phyloP scores from a whole-genome alignment of 2,888 invertebrate species.

The Onthophagus sagittarius region DNA sequence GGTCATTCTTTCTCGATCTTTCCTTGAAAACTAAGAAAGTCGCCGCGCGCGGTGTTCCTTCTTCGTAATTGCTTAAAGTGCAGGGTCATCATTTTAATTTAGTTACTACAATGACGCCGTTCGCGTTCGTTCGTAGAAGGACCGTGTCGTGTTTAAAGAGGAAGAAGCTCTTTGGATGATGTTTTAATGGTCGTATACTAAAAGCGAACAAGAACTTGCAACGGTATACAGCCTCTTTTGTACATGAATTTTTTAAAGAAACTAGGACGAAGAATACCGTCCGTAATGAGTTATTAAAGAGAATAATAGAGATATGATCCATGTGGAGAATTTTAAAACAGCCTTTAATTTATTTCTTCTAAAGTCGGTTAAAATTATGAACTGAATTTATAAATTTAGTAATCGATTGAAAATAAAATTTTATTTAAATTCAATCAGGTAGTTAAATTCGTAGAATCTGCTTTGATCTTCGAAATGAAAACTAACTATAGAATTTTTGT shows the following conservation, averaged over 20 bases:
- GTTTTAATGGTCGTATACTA: not conserved
- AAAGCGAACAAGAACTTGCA: too few species aligned
- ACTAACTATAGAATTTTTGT: not conserved
- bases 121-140: not conserved
- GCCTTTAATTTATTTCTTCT: too few species aligned
- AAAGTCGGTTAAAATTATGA: too few species aligned
- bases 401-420: too few species aligned
- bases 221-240: not conserved
- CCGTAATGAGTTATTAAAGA: not conserved
- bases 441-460: too few species aligned
- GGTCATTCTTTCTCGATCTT: not conserved
- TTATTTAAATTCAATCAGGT: too few species aligned
- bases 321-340: too few species aligned
- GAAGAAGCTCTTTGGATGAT: not conserved
- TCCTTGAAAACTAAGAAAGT: not conserved
- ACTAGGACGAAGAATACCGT: not conserved
- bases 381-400: too few species aligned
- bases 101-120: not conserved
- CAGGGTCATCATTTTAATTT: slow-evolving; percentile 12
- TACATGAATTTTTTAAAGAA: not conserved
- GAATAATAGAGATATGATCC: not conserved
- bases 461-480: not conserved
- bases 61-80: slow-evolving; percentile 1
- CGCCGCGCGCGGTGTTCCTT: not conserved
- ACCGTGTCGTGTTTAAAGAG: not conserved